Base-by-base conservation (phyloP, 2,113 vertebrate genomes). In the Amphiprion ocellaris region DNA sequence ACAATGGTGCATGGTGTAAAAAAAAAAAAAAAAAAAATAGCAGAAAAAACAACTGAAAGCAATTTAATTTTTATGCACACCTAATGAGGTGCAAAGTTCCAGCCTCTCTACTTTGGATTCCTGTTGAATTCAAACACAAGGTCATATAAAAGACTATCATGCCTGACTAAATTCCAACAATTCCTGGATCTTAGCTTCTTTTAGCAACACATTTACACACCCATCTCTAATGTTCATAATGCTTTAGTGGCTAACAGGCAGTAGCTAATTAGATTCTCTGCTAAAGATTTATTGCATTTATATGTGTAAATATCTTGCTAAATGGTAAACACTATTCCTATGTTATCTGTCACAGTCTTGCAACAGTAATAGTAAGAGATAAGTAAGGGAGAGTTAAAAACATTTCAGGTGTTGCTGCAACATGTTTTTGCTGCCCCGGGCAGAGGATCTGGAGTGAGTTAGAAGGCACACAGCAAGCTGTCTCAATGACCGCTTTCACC, bases 181-280 rank as follows among this genome's bases (percentile, higher is more conserved):
- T 61, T 67, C 49, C 60, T 44, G 61, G 30, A 15, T 69, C 54
- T 49, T 33, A 24, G 64, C 19, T 7, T 52, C 14, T 62, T 63
- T 23, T 54, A 39, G 59, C 58, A 56, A 77, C 63, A 79, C 58
- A 82, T 82, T 88, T 55, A 86, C 68, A 72, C 23, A 41, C 26
- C 5, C 12, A 11, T 66, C 64, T 19, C 33, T 69, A 80, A 87
- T 83, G 70, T 69, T 80, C 24, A 74, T 72, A 44, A 82, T 44
- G 16, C 12, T 68, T 6, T 56, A 19, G n/a, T 67, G 46, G 61
- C 47, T 46, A 39, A 77, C 15, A 77, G 24, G 7, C 11, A 24
- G 30, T 26, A 19, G 11, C 41, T 61, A 23, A 55, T 69, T 61
- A 44, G 23, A 60, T 19, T 37, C 12, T 52, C 58, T 73, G 33